Conservation (phyloP, 2,113 vertebrate species). For the Pseudopipra pipra region DNA sequence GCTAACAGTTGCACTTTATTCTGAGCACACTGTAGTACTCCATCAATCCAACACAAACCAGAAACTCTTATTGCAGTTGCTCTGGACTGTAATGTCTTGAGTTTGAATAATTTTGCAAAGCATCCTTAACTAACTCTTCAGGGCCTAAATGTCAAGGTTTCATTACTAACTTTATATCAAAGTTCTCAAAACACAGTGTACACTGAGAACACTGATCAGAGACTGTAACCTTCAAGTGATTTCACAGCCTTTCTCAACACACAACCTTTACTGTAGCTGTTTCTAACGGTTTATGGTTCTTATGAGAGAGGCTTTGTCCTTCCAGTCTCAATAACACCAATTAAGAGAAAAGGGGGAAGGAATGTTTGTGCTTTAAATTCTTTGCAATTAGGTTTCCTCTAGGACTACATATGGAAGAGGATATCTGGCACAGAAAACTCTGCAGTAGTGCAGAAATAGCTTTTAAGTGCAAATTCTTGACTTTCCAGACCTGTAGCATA, state of each 20-base stretch:
- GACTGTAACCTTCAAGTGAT: not conserved
- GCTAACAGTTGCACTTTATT: not conserved
- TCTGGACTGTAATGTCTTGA: not conserved
- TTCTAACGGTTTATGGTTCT: not conserved
- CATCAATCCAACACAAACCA: not conserved
- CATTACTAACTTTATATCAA: not conserved
- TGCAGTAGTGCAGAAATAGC: not conserved
- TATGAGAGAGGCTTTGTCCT: not conserved
- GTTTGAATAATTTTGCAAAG: not conserved
- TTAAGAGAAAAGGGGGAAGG: not conserved
- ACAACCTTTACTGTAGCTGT: not conserved
- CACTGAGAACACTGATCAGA: not conserved
- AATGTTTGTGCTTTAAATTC: not conserved
- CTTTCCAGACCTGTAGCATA: not conserved
- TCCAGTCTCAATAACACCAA: not conserved
- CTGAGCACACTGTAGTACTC: not conserved
- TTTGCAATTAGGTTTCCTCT: not conserved
- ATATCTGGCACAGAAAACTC: not conserved
- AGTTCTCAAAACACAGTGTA: not conserved
- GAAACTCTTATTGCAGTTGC: not conserved
- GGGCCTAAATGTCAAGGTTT: not conserved
- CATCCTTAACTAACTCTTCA: not conserved
- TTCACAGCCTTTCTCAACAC: not conserved
- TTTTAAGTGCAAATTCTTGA: not conserved
- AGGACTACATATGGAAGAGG: not conserved